Evolutionary conservation across 1,140 invertebrate genomes (phyloP).

Genomic region (Wasmannia auropunctata): DNA sequence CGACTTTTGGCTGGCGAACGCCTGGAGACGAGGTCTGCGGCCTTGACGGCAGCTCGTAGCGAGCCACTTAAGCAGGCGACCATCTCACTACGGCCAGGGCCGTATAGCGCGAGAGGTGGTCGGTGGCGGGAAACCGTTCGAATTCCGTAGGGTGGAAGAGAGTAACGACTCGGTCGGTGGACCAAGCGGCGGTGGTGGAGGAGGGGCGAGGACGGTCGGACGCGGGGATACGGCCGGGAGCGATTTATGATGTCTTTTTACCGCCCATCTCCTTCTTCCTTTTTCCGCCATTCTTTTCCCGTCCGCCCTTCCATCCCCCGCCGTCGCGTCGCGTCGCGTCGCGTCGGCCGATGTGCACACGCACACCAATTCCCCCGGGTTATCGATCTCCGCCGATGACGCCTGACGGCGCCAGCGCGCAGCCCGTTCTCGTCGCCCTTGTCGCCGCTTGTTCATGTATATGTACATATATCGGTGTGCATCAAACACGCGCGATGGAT

Average conservation of each 20-base stretch:
- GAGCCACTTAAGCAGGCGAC: slow-evolving; percentile 82
- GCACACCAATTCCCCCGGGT: slow-evolving; percentile 61
- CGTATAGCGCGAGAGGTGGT: slow-evolving; percentile 77
- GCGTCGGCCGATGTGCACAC: slow-evolving; percentile 37
- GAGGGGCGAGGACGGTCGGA: neutral
- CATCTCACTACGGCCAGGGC: slow-evolving; percentile 82
- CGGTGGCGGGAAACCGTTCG: slow-evolving; percentile 31
- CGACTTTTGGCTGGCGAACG: slow-evolving; percentile 73
- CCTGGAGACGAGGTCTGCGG: slow-evolving; percentile 74
- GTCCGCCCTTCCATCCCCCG: neutral
- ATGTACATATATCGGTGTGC: slow-evolving; percentile 44
- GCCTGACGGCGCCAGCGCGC: slow-evolving; percentile 70
- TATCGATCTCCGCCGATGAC: slow-evolving; percentile 72
- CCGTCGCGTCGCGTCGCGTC: neutral
- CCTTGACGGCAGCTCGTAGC: slow-evolving; percentile 36
- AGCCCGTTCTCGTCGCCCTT: slow-evolving; percentile 2
- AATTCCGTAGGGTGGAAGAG: slow-evolving; percentile 51
- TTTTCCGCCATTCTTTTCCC: slow-evolving; percentile 64
- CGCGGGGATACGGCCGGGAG: slow-evolving; percentile 17
- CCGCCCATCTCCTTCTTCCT: slow-evolving; percentile 38
- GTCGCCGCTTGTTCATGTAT: neutral
- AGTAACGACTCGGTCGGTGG: slow-evolving; percentile 48
- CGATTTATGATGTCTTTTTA: slow-evolving; percentile 73
- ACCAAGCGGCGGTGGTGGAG: neutral
- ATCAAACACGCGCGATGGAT: slow-evolving; percentile 46